phyloP scores from a whole-genome alignment of 1,140 invertebrate species.

The Notospermus geniculatus region DNA sequence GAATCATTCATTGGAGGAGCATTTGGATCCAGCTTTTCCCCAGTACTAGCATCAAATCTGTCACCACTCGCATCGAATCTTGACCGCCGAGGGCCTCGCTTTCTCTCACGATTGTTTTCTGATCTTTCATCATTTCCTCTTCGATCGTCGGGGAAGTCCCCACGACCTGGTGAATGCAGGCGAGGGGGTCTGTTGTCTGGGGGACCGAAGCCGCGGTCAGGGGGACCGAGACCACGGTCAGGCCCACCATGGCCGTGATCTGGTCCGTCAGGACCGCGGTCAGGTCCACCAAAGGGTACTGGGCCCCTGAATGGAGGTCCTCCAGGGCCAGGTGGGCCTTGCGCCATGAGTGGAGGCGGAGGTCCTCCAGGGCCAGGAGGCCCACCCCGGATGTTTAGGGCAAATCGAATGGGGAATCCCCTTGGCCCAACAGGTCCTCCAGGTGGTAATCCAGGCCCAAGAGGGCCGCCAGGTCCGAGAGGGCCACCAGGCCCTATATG shows the following conservation, averaged over 20 bases:
- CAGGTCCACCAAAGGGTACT: not conserved
- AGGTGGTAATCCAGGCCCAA: not conserved
- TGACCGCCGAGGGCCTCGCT: conserved; percentile 6
- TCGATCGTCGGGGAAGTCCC: not conserved
- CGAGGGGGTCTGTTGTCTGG: too few species aligned
- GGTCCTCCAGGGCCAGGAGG: not conserved
- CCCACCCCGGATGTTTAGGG: conserved; percentile 1
- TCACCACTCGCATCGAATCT: conserved; percentile 6
- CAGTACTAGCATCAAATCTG: too few species aligned
- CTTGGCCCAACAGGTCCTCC: conserved; percentile 1
- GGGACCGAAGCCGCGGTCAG: conserved; percentile 4
- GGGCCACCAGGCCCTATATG: not conserved
- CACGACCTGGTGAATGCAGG: too few species aligned
- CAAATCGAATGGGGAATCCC: not conserved
- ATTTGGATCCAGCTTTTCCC: too few species aligned
- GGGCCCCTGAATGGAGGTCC: not conserved
- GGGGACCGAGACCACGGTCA: conserved; percentile 8
- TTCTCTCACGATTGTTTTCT: conserved; percentile 4
- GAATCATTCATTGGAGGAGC: too few species aligned
- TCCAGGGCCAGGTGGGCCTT: not conserved
- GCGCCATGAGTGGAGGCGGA: not conserved
- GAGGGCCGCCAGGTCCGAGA: conserved; percentile 12
- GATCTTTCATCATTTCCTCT: conserved; percentile 7
- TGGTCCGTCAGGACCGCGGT: not conserved
- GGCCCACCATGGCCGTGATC: conserved; percentile 10